Conservation (phyloP, 2,113 vertebrate species). For the Pterocles burchelli region DNA sequence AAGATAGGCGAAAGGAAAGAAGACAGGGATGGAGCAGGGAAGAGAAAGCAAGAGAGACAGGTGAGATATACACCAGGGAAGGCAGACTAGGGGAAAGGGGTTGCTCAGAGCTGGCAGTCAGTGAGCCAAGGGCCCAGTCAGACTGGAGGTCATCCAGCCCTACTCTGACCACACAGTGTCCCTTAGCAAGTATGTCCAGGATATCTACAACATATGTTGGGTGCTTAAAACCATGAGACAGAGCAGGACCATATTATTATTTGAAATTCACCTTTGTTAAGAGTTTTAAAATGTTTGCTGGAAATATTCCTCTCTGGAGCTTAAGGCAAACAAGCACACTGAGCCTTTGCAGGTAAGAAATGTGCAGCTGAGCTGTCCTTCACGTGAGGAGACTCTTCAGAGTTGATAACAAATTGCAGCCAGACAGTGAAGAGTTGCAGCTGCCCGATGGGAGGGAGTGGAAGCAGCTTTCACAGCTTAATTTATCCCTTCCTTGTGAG, state of each 20-base stretch:
- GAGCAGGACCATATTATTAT: background rate
- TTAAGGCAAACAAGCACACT: background rate
- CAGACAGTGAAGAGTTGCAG: background rate
- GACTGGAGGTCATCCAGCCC: background rate
- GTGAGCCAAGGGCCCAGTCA: background rate
- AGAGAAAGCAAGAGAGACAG: background rate
- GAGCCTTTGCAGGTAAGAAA: fast-evolving
- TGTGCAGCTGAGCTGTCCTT: background rate
- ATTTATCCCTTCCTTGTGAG: background rate
- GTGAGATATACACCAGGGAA: background rate
- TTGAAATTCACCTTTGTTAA: background rate
- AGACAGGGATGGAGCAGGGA: background rate
- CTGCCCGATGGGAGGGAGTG: background rate
- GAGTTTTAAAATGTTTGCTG: background rate
- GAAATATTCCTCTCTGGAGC: background rate
- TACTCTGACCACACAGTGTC: background rate
- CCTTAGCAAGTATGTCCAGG: background rate
- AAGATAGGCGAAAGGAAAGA: background rate
- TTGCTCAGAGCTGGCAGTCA: background rate
- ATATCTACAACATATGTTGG: background rate
- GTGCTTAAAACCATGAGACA: background rate
- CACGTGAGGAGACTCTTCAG: background rate
- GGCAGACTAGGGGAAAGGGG: background rate
- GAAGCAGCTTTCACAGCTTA: background rate
- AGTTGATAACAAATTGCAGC: background rate